Percentiles rank a stretch among this genome's conserved stretches.
These are phyloP conservation scores for Heliopora coerulea DNA, from an alignment of 92 coral and sea anemone genomes.

Conservation along the genomic window DNA sequence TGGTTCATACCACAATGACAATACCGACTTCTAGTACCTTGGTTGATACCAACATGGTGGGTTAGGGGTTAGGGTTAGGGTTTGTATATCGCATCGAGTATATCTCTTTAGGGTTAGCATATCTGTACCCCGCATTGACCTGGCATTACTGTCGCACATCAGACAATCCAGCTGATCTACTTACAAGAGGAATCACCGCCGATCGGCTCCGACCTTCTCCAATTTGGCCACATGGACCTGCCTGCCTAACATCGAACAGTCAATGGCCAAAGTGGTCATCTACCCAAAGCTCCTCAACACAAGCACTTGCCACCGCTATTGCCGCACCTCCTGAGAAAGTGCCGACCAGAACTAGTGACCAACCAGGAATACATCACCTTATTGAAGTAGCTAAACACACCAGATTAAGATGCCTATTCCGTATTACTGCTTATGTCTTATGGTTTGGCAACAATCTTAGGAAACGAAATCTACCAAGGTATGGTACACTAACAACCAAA, in stretches of 20 bases:
- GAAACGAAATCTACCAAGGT: not conserved
- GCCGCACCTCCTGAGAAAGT: not conserved
- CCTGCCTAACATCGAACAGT: constrained; percentile 27
- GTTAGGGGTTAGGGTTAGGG: no score
- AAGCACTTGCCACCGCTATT: not conserved
- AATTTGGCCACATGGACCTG: constrained; percentile 47
- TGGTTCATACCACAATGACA: no score
- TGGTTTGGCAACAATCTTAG: constrained; percentile 24
- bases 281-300: not conserved
- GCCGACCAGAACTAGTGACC: not conserved
- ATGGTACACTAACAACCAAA: constrained; percentile 12
- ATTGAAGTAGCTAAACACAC: constrained; percentile 41
- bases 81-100: no score
- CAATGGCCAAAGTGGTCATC: constrained; percentile 51
- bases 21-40: no score
- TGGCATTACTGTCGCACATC: constrained; percentile 53
- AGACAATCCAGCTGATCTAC: constrained; percentile 51
- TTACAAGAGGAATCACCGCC: constrained; percentile 49
- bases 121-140: no score
- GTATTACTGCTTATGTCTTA: constrained; percentile 45
- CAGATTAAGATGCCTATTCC: constrained; percentile 3
- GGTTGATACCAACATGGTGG: no score
- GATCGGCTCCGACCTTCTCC: constrained; percentile 5
- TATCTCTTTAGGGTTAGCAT: no score
- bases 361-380: constrained; percentile 36